Evolutionary conservation across 2,888 invertebrate species (phyloP).

Genomic region (Nomada goodeniana): DNA sequence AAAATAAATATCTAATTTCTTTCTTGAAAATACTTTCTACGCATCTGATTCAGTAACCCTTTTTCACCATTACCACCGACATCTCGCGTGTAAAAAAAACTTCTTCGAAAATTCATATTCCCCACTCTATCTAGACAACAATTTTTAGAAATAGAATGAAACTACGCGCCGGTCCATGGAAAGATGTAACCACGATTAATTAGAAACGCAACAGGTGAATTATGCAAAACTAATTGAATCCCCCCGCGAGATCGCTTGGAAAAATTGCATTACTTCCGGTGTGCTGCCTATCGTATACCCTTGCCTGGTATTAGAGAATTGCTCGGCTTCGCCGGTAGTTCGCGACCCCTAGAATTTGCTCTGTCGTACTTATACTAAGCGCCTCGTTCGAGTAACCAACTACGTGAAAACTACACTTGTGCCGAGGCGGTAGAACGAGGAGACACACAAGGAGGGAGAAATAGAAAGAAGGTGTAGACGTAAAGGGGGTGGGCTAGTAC

Average conservation of each 20-base stretch:
- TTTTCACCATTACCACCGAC: too few species aligned
- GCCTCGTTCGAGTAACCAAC: constrained; percentile 64
- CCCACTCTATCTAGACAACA: neutral
- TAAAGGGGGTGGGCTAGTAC: constrained; percentile 38
- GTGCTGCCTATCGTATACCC: constrained; percentile 27
- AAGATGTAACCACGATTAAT: constrained; percentile 30
- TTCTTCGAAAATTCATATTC: neutral
- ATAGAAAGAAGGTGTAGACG: constrained; percentile 59
- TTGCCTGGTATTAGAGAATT: constrained; percentile 36
- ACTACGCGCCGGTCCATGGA: neutral
- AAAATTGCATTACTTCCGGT: constrained; percentile 40
- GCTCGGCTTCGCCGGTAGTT: constrained; percentile 10
- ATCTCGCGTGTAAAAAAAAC: too few species aligned
- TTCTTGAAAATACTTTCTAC: too few species aligned
- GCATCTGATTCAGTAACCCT: too few species aligned
- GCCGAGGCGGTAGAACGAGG: constrained; percentile 20
- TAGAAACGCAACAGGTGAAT: constrained; percentile 57
- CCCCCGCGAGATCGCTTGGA: constrained; percentile 36
- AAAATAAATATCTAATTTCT: too few species aligned
- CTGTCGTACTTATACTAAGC: constrained; percentile 66
- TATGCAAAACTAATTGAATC: constrained; percentile 37
- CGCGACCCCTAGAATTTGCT: constrained; percentile 58
- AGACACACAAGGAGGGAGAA: constrained; percentile 28
- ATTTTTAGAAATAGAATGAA: neutral
- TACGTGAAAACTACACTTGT: constrained; percentile 68